phyloP scores from a whole-genome alignment of 2,797 vertebrate genomes.

The Echeneis naucrates region DNA sequence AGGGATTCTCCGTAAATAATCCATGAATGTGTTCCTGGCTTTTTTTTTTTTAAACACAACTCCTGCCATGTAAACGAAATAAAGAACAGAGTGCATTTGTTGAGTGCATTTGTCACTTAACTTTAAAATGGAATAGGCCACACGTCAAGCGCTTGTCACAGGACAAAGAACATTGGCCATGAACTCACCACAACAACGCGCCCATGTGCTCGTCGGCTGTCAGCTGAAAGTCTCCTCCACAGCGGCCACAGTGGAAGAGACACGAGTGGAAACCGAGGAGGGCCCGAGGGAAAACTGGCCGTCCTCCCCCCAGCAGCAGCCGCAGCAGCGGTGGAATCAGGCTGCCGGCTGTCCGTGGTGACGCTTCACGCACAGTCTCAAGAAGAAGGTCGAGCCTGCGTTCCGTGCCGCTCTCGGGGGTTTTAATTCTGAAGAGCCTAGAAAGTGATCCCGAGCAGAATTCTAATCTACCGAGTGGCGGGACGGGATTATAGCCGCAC shows the following conservation, averaged over 20 bases:
- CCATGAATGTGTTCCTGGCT: background rate
- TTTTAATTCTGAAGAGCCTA: conserved; percentile 7
- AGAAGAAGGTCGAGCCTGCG: background rate
- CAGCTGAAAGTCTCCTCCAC: conserved; percentile 40
- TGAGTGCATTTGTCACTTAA: too few relatives aligned
- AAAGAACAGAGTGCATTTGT: background rate
- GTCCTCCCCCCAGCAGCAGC: too few relatives aligned
- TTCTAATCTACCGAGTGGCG: conserved; percentile 55
- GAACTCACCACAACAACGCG: conserved; percentile 68
- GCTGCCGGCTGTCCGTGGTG: too few relatives aligned
- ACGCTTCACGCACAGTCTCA: background rate
- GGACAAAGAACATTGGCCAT: conserved; percentile 47
- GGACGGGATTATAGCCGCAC: conserved; percentile 65
- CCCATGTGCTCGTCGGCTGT: conserved; percentile 46
- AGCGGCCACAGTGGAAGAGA: conserved; percentile 43
- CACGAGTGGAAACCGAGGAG: background rate
- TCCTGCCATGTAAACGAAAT: background rate
- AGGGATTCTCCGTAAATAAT: background rate
- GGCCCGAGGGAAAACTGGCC: too few relatives aligned
- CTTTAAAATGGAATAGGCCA: background rate
- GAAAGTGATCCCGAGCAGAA: conserved; percentile 33
- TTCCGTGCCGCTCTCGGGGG: conserved; percentile 2
- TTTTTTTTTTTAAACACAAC: background rate
- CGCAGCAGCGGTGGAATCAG: too few relatives aligned
- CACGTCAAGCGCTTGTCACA: background rate